phyloP scores from a whole-genome alignment of 2,113 vertebrate genomes.

The Setophaga petechia region DNA sequence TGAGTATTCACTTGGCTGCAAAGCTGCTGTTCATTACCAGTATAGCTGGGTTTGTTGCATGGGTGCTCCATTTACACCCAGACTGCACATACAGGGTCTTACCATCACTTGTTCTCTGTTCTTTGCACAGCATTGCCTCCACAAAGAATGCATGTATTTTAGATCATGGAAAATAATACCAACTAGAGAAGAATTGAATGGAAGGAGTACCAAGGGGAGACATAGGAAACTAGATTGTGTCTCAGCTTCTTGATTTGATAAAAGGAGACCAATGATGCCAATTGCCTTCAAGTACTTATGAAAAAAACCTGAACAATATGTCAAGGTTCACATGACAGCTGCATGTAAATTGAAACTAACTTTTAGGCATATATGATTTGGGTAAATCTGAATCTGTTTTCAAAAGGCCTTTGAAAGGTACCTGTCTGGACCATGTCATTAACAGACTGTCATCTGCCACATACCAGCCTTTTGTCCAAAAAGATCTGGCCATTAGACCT shows the following conservation, averaged over 20 bases:
- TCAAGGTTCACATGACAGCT: neutral
- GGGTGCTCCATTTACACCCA: neutral
- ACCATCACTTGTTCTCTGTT: neutral
- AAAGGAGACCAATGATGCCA: neutral
- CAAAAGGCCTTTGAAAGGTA: neutral
- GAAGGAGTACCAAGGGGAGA: neutral
- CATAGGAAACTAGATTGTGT: neutral
- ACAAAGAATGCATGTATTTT: neutral
- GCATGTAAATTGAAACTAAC: neutral
- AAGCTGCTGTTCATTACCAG: neutral
- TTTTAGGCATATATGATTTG: neutral
- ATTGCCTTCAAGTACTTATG: neutral
- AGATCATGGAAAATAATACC: neutral
- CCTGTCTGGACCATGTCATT: neutral
- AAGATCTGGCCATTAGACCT: neutral
- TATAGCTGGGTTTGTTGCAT: too few relatives aligned
- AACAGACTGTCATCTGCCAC: neutral
- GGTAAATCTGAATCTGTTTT: neutral
- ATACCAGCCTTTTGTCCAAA: neutral
- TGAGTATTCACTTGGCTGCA: neutral
- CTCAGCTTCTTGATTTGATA: neutral
- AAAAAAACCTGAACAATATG: fast-evolving
- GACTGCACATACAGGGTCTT: neutral
- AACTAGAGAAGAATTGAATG: neutral
- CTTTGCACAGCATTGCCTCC: neutral